Evolutionary conservation across 2,113 vertebrate species (phyloP), one percentile per base, ranked within the genome.

Genomic region (Sinocyclocheilus maitianheensis): DNA sequence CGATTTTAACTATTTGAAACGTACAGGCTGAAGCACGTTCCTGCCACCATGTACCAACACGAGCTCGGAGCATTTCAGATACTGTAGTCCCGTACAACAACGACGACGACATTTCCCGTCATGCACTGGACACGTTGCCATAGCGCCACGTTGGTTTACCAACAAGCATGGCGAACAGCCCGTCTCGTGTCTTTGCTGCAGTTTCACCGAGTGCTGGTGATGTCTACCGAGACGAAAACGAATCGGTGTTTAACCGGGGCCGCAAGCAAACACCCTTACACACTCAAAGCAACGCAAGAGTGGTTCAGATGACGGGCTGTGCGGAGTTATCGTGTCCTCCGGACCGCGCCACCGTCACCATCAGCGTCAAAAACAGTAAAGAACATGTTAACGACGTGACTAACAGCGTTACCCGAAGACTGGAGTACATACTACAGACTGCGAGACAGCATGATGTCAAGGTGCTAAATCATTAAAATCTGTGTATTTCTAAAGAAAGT

Each of bases 381-480:
- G 95, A 88, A 20, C 91, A 90, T 0, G 95, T 95, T 0, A 92
- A 43, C 9, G 96, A 95, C 53, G 96, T 93, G 63, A 94, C 93
- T 78, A 93, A 85, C 91, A 97, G 97, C 87, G 95, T 98, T 1
- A 40, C 92, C 11, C 94, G 96, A 24, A 90, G 97, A 74, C 91
- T 98, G 71, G 95, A 97, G 8, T 99, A 98, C 91, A 95, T 98
- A 87, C 87, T 93, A 16, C 97, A 98, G 83, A 90, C 92, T 34
- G 89, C 94, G 63, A 94, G 97, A 26, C 96, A 91, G 87, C 93
- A 91, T 79, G 93, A 93, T 3, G 40, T 95, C 6, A 90, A 79
- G 93, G 96, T 96, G 90, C 12, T 5, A 8, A 63, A 4, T 14
- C 1, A 43, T 46, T n/a, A 13, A 43, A 77, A 77, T 10, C 0